Evolutionary conservation across 1,140 invertebrate species (phyloP).

Genomic region (Drosophila serrata): DNA sequence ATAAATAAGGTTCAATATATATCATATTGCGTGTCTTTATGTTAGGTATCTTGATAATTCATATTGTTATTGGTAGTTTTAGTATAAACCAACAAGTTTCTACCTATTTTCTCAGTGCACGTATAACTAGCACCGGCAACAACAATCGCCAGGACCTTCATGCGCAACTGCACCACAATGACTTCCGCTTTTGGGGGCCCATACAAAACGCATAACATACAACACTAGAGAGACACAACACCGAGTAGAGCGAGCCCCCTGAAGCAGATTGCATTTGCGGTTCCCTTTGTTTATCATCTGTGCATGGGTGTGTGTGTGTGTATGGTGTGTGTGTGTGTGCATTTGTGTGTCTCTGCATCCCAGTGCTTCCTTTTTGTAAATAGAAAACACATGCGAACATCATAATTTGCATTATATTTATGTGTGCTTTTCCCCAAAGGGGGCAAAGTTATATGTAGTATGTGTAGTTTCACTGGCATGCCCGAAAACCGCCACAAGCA

Average conservation of each 20-base stretch:
- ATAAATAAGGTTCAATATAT: no score
- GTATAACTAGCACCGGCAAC: conserved; percentile 37
- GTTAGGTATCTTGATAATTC: no score
- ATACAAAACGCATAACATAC: conserved; percentile 42
- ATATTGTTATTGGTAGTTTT: background rate
- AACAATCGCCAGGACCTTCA: conserved; percentile 54
- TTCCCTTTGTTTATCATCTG: conserved; percentile 58
- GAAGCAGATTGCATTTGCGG: conserved; percentile 77
- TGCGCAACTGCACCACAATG: conserved; percentile 74
- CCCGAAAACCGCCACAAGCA: conserved; percentile 17
- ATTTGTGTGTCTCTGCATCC: conserved; percentile 20
- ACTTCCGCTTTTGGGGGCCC: conserved; percentile 64
- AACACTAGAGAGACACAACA: conserved; percentile 30
- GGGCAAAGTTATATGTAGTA: conserved; percentile 12
- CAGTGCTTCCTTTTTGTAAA: conserved; percentile 58
- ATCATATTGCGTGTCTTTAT: no score
- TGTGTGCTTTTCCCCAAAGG: conserved; percentile 31
- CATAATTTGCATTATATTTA: conserved; percentile 72
- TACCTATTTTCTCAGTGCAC: conserved; percentile 28
- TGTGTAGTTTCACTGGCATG: conserved; percentile 58
- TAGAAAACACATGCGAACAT: conserved; percentile 51
- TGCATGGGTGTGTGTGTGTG: conserved; percentile 21
- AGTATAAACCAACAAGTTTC: background rate
- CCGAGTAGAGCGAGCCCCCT: background rate
- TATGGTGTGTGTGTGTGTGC: conserved; percentile 14